Conservation (phyloP, 1,140 invertebrate genomes). For the Pseudomyrmex concolor region DNA sequence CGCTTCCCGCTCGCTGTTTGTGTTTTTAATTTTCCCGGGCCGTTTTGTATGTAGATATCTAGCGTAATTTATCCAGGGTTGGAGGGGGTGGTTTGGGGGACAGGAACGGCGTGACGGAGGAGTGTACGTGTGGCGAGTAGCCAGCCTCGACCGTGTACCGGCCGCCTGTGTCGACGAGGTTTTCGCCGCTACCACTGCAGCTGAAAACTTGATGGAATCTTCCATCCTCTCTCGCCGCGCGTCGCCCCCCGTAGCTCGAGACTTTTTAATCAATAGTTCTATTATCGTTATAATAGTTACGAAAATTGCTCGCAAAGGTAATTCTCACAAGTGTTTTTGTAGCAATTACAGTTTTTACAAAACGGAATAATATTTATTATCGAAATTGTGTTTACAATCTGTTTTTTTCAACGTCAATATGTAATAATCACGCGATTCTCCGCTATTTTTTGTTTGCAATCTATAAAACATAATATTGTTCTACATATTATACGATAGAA, state of each 20-base stretch:
- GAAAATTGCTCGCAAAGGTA: background rate
- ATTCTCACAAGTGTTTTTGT: background rate
- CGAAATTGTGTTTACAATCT: background rate
- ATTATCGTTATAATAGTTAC: constrained; percentile 6
- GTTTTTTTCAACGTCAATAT: background rate
- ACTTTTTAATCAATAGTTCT: constrained; percentile 19
- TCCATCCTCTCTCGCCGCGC: constrained; percentile 20
- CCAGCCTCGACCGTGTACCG: constrained; percentile 58
- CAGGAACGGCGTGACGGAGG: constrained; percentile 56
- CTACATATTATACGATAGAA: too few relatives aligned
- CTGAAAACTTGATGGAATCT: constrained; percentile 66
- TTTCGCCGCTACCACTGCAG: constrained; percentile 53
- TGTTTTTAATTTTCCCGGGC: constrained; percentile 78
- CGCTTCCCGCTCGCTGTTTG: constrained; percentile 69
- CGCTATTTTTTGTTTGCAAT: too few relatives aligned
- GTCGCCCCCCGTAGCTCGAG: background rate
- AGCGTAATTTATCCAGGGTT: constrained; percentile 76
- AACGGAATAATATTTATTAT: background rate
- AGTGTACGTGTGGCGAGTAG: constrained; percentile 74
- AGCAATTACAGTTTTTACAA: background rate
- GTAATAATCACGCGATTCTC: too few relatives aligned
- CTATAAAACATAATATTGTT: too few relatives aligned
- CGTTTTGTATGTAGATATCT: constrained; percentile 81
- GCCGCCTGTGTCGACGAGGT: constrained; percentile 40
- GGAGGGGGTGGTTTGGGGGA: background rate